Conservation (phyloP, 2,113 vertebrate genomes). For the Leptocoma aspasia region DNA sequence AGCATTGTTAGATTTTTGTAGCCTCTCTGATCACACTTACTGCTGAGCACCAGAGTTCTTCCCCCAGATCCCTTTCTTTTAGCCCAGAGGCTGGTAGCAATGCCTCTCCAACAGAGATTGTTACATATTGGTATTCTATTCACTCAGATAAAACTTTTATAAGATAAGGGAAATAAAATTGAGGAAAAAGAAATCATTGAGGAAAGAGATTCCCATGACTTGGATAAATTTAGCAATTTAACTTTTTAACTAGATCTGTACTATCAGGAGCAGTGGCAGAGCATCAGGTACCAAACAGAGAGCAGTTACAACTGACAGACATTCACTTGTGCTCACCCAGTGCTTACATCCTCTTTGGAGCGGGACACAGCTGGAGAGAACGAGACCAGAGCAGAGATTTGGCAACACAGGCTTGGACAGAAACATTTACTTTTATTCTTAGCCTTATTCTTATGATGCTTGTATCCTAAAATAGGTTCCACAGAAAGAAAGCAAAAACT, state of each 20-base stretch:
- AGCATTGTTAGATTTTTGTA: not conserved
- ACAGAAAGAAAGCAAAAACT: not conserved
- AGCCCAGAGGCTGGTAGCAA: not conserved
- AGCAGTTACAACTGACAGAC: not conserved
- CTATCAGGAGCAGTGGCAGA: not conserved
- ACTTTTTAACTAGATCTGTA: not conserved
- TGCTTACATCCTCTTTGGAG: not conserved
- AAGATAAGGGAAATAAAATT: not conserved
- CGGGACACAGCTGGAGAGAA: not conserved
- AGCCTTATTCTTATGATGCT: not conserved
- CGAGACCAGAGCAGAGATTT: not conserved
- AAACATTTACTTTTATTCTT: not conserved
- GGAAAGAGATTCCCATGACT: not conserved
- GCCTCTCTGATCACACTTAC: not conserved
- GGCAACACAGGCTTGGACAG: not conserved
- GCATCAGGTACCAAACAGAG: not conserved
- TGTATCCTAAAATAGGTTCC: not conserved
- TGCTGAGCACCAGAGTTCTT: not conserved
- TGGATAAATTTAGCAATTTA: not conserved
- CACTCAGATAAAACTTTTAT: not conserved
- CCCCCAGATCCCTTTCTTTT: rapidly evolving
- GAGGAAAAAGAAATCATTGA: not conserved
- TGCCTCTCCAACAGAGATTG: not conserved
- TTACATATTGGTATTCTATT: not conserved
- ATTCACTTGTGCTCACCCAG: not conserved